Evolutionary conservation across 2,797 vertebrate genomes (phyloP).

Genomic region (Macroramphosus scolopax): DNA sequence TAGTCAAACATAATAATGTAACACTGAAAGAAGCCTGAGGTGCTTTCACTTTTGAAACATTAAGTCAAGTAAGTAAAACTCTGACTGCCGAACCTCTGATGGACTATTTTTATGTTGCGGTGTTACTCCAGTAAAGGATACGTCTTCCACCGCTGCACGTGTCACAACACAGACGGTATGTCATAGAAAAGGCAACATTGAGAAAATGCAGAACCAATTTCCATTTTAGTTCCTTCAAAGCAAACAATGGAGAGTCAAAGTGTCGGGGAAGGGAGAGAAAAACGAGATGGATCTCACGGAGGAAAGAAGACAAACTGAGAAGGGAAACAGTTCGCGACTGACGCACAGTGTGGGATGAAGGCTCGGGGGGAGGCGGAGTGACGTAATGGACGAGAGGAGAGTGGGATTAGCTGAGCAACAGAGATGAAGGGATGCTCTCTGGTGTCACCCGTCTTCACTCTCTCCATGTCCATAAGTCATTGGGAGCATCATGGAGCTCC

Average conservation of each 20-base stretch:
- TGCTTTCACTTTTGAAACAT: too few species aligned
- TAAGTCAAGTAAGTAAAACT: too few species aligned
- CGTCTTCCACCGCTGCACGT: not conserved
- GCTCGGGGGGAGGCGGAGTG: conserved; percentile 43
- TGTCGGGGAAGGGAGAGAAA: conserved; percentile 21
- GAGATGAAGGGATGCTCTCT: conserved; percentile 72
- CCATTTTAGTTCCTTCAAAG: too few species aligned
- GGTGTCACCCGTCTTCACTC: conserved; percentile 60
- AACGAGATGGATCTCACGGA: conserved; percentile 40
- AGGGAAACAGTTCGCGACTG: conserved; percentile 59
- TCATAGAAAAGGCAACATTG: conserved; percentile 9
- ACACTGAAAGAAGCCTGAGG: too few species aligned
- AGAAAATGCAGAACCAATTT: conserved; percentile 29
- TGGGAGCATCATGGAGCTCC: conserved; percentile 17
- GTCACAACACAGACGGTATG: conserved; percentile 1
- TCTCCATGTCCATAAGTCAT: conserved; percentile 62
- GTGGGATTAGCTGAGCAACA: conserved; percentile 67
- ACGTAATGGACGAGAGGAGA: conserved; percentile 66
- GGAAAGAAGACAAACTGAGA: conserved; percentile 50
- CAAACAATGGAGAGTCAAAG: conserved; percentile 27
- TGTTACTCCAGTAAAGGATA: not conserved
- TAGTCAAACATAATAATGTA: too few species aligned
- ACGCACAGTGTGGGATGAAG: conserved; percentile 53
- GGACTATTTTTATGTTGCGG: too few species aligned
- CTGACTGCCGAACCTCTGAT: too few species aligned